Evolutionary conservation across 2,113 vertebrate species (phyloP).

Genomic region (Periophthalmodon schlosseri): DNA sequence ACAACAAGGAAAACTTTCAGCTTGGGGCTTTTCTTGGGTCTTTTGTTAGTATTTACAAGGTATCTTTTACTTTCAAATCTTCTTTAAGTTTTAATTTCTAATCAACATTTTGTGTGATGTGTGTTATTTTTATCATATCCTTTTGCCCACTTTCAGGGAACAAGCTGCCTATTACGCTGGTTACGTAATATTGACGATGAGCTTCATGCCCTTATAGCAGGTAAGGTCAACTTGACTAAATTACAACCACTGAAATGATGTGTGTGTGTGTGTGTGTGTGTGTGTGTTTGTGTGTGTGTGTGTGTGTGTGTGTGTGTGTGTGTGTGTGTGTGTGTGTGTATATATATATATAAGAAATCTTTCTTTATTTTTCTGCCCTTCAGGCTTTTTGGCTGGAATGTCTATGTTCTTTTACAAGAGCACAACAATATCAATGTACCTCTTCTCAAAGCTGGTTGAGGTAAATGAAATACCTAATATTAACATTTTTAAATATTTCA

Average conservation of each 20-base stretch:
- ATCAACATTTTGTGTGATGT: background rate
- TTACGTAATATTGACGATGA: conserved; percentile 94
- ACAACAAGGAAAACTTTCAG: conserved; percentile 98
- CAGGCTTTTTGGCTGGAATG: conserved; percentile 92
- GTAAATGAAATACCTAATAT: conserved; percentile 68
- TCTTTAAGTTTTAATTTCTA: background rate
- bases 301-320: too few relatives aligned
- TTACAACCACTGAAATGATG: background rate
- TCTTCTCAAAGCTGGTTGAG: conserved; percentile 97
- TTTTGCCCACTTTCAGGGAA: conserved; percentile 78
- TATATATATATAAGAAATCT: background rate
- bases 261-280: too few relatives aligned
- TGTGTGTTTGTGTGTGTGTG: too few relatives aligned
- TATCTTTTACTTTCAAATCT: conserved; percentile 48
- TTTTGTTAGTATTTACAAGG: conserved; percentile 99
- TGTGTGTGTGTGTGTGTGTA: too few relatives aligned
- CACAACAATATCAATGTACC: conserved; percentile 98
- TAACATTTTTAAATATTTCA: background rate
- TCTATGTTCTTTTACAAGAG: conserved; percentile 99
- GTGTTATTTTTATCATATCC: too few relatives aligned
- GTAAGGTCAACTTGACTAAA: conserved; percentile 69
- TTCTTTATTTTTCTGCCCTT: background rate
- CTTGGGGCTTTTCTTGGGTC: conserved; percentile 95
- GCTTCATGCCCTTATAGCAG: conserved; percentile 94
- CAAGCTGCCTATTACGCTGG: conserved; percentile 96